Evolutionary conservation across 2,797 vertebrate genomes (phyloP), one percentile per base, ranked within the genome.

Genomic region (Neosilurus hyrtlii): DNA sequence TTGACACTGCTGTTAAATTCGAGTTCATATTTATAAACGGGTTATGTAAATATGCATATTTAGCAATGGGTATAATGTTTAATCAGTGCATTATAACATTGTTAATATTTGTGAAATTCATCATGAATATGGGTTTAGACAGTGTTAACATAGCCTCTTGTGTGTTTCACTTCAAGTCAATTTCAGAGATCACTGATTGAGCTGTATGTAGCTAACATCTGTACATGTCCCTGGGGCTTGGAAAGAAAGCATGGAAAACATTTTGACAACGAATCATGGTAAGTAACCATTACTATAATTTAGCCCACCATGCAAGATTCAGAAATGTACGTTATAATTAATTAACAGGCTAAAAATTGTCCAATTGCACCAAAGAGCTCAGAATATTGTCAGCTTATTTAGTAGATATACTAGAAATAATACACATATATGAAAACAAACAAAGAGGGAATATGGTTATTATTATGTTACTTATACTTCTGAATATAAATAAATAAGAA

Each of bases 401-500:
- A 22, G 49, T 70, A 7, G 10, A 51, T 26, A 9, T 56, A 20
- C 18, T 37, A 5, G 5, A 26, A 73, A 73, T 15, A 73, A 73
- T 54, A 73, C 14, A 54, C 26, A 73, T 26, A 56, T 26, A 73
- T 18, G 54, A 52, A 70, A 71, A 15, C 11, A 10, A 75, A 18
- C 26, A 22, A 37, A 81, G 37, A 70, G 30, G 37, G 83, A 83
- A 78, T 24, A 59, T 16, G 5, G 51, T 65, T 57, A 52, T 54
- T 18, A 26, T 18, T 72, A 26, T 54, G 14, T 51, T 9, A 22
- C 5, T 70, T 15, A 51, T 77, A 66, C 72, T 67, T 26, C n/a
- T 81, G 43, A 83, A 78, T 52, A 73, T 83, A 11, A 22, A 67
- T 78, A 73, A 63, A 79, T 51, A 77, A 24, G 43, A 5, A 62